Evolutionary conservation across 2,797 vertebrate species (phyloP), one percentile per base, ranked within the genome.

Genomic region (Rhinella marina): DNA sequence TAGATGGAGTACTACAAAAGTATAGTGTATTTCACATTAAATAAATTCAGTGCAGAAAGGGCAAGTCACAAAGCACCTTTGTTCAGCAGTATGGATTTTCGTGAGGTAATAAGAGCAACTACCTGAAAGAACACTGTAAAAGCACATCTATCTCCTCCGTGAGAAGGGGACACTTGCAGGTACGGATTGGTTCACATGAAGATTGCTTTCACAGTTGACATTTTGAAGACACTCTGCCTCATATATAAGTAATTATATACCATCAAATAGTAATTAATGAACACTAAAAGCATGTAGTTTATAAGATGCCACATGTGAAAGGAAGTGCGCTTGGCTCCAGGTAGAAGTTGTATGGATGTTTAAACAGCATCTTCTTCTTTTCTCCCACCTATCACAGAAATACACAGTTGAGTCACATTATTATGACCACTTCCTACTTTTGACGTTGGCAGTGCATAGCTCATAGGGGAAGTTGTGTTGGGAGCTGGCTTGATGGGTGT

Each of bases 21-120:
- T 41, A 50, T 32, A 84, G 68, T 76, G 83, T 73, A 75, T 27
- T 41, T 84, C 70, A 48, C 17, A 84, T 84, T 6, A 73, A 83
- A 54, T 72, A 56, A n/a, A n/a, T 29, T 57, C 82, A 59, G 29
- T 59, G 17, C 27, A 41, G 82, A 57, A 73, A 73, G 68, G 68
- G 54, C 25, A 84, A 23, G 52, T 57, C 54, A 73, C 82, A 84
- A 84, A 84, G 82, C 82, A 57, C 21, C 82, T 73, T 84, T 84
- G 66, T 72, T 72, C 27, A 73, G 56, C 27, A 27, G 27, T 72
- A 84, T 73, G 68, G 68, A 56, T 72, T 83, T 83, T 72, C 64
- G 52, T 54, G 25, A n/a, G 54, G 25, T 79, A 9, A 79, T 79
- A 78, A 56, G 48, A 73, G 29, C 32, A 19, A 14, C 52, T 27